These are phyloP conservation scores for Eulemur coronatus DNA, from an alignment of 2,797 vertebrate species.

Conservation along the genomic window DNA sequence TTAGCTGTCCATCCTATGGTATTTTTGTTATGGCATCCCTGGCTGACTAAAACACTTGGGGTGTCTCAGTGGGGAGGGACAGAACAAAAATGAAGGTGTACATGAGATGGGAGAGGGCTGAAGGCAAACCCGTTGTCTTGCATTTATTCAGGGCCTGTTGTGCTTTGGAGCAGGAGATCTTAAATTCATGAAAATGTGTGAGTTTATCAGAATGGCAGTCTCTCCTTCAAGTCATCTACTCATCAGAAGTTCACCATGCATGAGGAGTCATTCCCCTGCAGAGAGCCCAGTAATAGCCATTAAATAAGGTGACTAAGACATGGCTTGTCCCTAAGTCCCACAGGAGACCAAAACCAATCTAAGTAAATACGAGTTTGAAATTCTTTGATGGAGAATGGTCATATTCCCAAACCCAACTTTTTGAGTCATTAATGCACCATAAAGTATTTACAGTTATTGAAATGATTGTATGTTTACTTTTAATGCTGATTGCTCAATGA, in stretches of 20 bases:
- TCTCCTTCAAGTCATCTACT: not conserved
- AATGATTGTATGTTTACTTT: not conserved
- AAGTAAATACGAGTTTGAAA: not conserved
- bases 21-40: not conserved
- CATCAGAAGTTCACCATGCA: not conserved
- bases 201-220: not conserved
- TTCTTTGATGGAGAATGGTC: not conserved
- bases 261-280: fast-evolving
- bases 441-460: conserved; percentile 8
- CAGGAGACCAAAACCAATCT: not conserved
- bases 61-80: not conserved
- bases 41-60: not conserved
- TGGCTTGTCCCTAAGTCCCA: not conserved
- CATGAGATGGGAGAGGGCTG: not conserved
- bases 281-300: not conserved
- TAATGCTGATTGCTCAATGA: not conserved
- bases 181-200: not conserved
- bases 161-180: not conserved
- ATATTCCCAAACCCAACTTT: not conserved
- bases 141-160: not conserved
- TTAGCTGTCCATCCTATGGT: not conserved
- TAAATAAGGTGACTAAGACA: not conserved
- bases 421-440: not conserved
- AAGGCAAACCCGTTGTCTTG: not conserved
- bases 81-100: not conserved